Evolutionary conservation across 2,888 invertebrate species (phyloP).

Genomic region (Fragum fragum): DNA sequence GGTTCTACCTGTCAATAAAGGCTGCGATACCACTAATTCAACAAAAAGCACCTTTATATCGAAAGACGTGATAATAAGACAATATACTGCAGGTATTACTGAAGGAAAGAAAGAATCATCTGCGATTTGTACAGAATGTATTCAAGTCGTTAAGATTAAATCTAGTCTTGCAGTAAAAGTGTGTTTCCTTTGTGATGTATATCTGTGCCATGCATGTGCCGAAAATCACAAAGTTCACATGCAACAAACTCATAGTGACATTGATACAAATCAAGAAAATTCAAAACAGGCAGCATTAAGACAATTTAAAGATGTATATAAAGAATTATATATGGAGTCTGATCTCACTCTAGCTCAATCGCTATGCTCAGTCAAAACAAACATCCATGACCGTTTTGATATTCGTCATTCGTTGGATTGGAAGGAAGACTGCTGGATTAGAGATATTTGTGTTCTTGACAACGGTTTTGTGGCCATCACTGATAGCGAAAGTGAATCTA

Average conservation of each 20-base stretch:
- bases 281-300: neutral
- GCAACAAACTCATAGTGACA: neutral
- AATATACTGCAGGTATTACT: no score
- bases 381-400: neutral
- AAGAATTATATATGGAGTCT: neutral
- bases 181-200: neutral
- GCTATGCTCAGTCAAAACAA: neutral
- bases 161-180: neutral
- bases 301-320: neutral
- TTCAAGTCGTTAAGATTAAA: neutral
- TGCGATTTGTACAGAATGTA: neutral
- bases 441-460: neutral
- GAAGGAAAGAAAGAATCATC: neutral
- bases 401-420: neutral
- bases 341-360: neutral
- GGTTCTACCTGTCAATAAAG: no score
- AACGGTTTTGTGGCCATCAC: conserved; percentile 7
- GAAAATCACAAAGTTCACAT: neutral
- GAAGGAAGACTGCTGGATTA: conserved; percentile 12
- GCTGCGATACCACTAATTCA: no score
- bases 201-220: neutral
- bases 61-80: no score
- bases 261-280: neutral
- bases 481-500: neutral
- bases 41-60: no score